Conservation (phyloP, 2,888 invertebrate species). For the Lasioglossum zephyrum region DNA sequence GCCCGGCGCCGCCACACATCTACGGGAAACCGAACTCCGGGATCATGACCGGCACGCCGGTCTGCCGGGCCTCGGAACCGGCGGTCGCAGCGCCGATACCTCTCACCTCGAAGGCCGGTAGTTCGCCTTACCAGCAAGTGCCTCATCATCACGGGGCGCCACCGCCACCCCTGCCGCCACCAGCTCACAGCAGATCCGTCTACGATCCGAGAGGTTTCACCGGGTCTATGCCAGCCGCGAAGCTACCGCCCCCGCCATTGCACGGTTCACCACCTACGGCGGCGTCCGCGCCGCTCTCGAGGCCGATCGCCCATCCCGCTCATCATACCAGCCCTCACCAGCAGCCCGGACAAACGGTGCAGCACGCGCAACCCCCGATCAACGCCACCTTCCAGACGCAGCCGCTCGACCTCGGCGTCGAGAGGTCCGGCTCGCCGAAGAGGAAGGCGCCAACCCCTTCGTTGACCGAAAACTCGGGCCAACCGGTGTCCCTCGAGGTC, state of each 20-base stretch:
- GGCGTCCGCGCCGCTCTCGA: slow-evolving; percentile 81
- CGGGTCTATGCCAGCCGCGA: slow-evolving; percentile 76
- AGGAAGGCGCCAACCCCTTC: slow-evolving; percentile 86
- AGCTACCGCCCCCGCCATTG: slow-evolving; percentile 83
- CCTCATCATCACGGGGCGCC: slow-evolving; percentile 85
- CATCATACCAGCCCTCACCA: slow-evolving; percentile 66
- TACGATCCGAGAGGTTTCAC: slow-evolving; percentile 81
- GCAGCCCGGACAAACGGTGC: slow-evolving; percentile 71
- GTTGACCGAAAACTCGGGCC: slow-evolving; percentile 84
- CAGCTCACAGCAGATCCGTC: slow-evolving; percentile 84
- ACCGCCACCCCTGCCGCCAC: slow-evolving; percentile 83
- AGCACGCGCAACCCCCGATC: slow-evolving; percentile 57
- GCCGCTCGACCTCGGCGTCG: slow-evolving; percentile 91
- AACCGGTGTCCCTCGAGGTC: slow-evolving; percentile 86
- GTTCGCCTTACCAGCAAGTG: slow-evolving; percentile 86
- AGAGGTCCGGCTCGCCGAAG: slow-evolving; percentile 86
- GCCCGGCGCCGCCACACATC: slow-evolving; percentile 91
- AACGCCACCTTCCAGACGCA: slow-evolving; percentile 89
- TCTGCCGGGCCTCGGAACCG: slow-evolving; percentile 84
- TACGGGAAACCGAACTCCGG: slow-evolving; percentile 88
- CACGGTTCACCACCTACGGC: slow-evolving; percentile 83
- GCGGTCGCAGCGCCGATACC: slow-evolving; percentile 85
- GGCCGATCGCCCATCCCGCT: slow-evolving; percentile 78
- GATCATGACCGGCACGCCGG: slow-evolving; percentile 86
- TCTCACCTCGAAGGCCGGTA: slow-evolving; percentile 86